These are phyloP conservation scores for Ctenosaura bakeri DNA, from an alignment of 2,797 vertebrate genomes.

Conservation along the genomic window DNA sequence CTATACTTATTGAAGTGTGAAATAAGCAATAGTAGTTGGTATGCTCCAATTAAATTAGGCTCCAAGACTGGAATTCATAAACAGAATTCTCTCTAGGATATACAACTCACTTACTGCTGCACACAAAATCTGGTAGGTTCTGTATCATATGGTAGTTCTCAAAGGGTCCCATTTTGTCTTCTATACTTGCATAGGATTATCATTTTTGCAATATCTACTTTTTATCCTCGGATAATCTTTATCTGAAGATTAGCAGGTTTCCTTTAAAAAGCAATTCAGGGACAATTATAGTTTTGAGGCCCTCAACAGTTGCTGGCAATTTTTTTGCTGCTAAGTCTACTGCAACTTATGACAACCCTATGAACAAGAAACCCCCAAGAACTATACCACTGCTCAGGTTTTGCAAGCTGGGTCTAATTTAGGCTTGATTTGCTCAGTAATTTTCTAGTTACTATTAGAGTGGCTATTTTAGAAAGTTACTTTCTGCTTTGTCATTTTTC, in stretches of 20 bases:
- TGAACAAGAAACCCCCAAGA: too few relatives aligned
- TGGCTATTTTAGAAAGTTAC: too few relatives aligned
- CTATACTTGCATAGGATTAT: background rate
- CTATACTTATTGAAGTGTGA: conserved; percentile 84
- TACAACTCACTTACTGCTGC: conserved; percentile 60
- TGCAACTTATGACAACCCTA: too few relatives aligned
- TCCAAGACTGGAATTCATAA: conserved; percentile 80
- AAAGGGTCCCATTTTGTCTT: background rate
- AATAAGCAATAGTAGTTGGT: conserved; percentile 86
- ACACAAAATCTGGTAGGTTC: conserved; percentile 53
- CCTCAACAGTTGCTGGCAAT: too few relatives aligned
- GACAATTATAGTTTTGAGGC: background rate
- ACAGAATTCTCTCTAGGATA: conserved; percentile 61
- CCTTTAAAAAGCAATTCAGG: background rate
- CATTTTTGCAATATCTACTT: background rate
- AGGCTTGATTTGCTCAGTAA: too few relatives aligned
- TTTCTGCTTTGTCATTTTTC: too few relatives aligned
- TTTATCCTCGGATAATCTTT: background rate
- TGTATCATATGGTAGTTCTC: conserved; percentile 45
- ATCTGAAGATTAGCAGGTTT: background rate
- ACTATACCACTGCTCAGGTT: too few relatives aligned
- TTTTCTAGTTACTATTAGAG: too few relatives aligned
- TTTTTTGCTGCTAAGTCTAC: too few relatives aligned
- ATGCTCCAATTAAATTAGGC: conserved; percentile 84
- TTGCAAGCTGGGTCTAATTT: too few relatives aligned